Conservation (phyloP, 2,888 invertebrate species). For the Schrankia costaestrigalis region DNA sequence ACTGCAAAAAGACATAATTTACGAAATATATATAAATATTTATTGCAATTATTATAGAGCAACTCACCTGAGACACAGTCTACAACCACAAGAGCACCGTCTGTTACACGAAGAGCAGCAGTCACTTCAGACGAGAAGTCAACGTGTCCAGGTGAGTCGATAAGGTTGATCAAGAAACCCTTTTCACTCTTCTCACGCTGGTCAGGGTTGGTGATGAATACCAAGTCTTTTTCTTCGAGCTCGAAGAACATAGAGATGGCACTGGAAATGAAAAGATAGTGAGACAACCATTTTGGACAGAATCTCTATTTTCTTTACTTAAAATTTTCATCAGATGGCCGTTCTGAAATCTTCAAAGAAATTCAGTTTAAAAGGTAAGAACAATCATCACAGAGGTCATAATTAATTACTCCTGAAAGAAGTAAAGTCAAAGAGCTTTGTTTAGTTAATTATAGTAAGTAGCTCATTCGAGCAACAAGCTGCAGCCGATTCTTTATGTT, state of each 20-base stretch:
- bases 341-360: constrained; percentile 76
- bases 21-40: no score
- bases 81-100: constrained; percentile 99
- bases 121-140: constrained; percentile 99
- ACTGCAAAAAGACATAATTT: no score
- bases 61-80: constrained; percentile 98
- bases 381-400: constrained; percentile 73
- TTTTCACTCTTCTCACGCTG: constrained; percentile 94
- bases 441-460: no score
- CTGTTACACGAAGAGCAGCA: constrained; percentile 99
- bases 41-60: no score
- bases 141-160: constrained; percentile 99
- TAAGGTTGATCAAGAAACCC: constrained; percentile 99
- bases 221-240: constrained; percentile 95
- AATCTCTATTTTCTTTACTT: background rate
- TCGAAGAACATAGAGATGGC: constrained; percentile 99
- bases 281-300: background rate
- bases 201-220: constrained; percentile 94
- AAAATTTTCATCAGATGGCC: constrained; percentile 73
- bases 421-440: no score
- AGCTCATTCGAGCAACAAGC: no score
- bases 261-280: constrained; percentile 70
- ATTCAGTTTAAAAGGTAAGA: constrained; percentile 72
- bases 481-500: no score
- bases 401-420: no score